phyloP scores from a whole-genome alignment of 2,113 vertebrate species.

The Asarcornis scutulata region DNA sequence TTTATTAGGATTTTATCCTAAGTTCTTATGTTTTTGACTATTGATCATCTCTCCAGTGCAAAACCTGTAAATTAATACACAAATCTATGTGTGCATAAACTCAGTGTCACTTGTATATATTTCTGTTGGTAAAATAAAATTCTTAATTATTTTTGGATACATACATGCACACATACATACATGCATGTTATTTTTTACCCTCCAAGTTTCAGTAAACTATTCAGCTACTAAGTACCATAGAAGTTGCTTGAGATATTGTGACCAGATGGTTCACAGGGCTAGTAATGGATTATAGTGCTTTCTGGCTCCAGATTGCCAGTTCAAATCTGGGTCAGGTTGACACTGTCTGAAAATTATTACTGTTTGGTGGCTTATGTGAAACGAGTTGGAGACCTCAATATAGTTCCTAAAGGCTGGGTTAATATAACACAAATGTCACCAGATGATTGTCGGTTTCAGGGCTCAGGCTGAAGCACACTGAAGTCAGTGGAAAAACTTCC shows the following conservation, averaged over 20 bases:
- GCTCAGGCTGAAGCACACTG: background rate
- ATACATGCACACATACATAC: background rate
- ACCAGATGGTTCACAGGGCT: conserved; percentile 47
- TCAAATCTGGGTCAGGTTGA: conserved; percentile 71
- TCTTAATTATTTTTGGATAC: background rate
- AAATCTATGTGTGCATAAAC: background rate
- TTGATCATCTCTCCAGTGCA: background rate
- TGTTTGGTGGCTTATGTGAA: conserved; percentile 63
- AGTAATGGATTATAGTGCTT: conserved; percentile 57
- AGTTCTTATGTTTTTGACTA: background rate
- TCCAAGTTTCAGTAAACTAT: background rate
- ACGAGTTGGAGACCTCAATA: conserved; percentile 62
- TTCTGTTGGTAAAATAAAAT: background rate
- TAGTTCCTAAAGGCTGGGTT: conserved; percentile 53
- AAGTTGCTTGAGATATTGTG: conserved; percentile 50
- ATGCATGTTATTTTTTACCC: background rate
- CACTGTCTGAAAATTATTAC: conserved; percentile 66
- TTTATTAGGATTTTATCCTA: background rate
- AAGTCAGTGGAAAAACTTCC: conserved; percentile 24
- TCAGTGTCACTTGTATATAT: background rate
- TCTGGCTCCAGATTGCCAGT: conserved; percentile 65
- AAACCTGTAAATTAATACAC: background rate
- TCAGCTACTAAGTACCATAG: background rate
- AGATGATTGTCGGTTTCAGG: conserved; percentile 46
- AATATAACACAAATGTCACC: conserved; percentile 63